Conservation (phyloP, 1,140 invertebrate species). For the Calliopsis andreniformis region DNA sequence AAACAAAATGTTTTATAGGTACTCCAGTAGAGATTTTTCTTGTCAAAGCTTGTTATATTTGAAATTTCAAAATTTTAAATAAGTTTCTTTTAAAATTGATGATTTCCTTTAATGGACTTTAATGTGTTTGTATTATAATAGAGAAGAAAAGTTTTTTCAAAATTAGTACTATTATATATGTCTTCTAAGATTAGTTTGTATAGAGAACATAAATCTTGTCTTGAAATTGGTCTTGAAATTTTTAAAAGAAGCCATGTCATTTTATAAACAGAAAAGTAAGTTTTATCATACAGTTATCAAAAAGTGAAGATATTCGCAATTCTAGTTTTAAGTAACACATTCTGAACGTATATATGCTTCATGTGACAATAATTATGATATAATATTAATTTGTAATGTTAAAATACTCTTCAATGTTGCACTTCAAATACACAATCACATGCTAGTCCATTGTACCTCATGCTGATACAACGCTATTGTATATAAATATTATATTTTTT, state of each 20-base stretch:
- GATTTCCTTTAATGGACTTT: no score
- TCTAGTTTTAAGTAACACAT: background rate
- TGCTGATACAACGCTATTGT: constrained; percentile 56
- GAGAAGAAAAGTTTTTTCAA: no score
- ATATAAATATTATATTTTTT: constrained; percentile 69
- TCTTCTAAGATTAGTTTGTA: no score
- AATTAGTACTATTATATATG: no score
- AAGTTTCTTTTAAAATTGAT: no score
- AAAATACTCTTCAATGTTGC: constrained; percentile 77
- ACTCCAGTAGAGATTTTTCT: no score
- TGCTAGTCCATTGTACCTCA: constrained; percentile 75
- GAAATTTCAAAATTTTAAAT: no score
- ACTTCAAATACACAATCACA: constrained; percentile 80
- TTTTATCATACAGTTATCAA: background rate
- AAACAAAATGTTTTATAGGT: background rate
- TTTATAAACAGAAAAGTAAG: background rate
- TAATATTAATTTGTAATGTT: constrained; percentile 75
- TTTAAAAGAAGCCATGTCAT: background rate
- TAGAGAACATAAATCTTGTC: background rate
- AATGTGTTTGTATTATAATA: no score
- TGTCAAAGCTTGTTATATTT: no score
- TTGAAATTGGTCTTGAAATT: background rate
- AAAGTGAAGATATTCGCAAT: background rate
- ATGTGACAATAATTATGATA: constrained; percentile 70
- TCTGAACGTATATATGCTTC: constrained; percentile 43